These are phyloP conservation scores for Propithecus perrieri DNA, from an alignment of 2,797 vertebrate genomes.

Conservation along the genomic window DNA sequence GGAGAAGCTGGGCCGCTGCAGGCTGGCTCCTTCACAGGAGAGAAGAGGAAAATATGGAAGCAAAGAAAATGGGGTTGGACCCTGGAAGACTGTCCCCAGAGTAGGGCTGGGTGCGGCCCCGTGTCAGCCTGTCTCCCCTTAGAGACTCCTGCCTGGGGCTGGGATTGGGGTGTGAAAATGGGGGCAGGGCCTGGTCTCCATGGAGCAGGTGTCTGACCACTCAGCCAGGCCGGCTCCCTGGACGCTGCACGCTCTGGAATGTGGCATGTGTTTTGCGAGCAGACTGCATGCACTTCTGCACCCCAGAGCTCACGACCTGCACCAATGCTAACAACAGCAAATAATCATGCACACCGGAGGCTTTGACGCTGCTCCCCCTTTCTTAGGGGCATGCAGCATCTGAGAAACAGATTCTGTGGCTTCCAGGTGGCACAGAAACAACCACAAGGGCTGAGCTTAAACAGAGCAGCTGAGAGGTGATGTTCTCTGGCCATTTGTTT, in stretches of 20 bases:
- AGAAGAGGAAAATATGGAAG: not conserved
- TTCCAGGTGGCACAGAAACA: not conserved
- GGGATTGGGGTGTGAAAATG: no score
- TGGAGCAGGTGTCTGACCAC: fast-evolving
- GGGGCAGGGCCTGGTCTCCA: not conserved
- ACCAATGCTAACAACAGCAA: not conserved
- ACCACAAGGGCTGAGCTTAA: fast-evolving
- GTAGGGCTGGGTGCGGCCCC: fast-evolving
- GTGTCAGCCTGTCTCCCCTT: fast-evolving
- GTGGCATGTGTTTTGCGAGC: fast-evolving
- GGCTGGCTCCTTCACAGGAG: not conserved
- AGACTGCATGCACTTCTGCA: fast-evolving
- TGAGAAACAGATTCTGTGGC: not conserved
- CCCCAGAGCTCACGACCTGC: not conserved
- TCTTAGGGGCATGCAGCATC: not conserved
- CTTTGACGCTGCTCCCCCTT: fast-evolving
- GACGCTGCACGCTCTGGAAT: not conserved
- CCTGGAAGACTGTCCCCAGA: not conserved
- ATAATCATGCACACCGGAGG: fast-evolving
- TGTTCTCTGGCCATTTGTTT: fast-evolving
- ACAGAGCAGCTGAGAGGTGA: fast-evolving
- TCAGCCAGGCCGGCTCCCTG: not conserved
- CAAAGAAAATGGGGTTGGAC: not conserved
- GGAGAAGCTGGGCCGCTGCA: not conserved
- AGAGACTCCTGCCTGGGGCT: not conserved